Evolutionary conservation across 2,888 invertebrate species (phyloP), one percentile per base, ranked within the genome.

Genomic region (Agrilus mali): DNA sequence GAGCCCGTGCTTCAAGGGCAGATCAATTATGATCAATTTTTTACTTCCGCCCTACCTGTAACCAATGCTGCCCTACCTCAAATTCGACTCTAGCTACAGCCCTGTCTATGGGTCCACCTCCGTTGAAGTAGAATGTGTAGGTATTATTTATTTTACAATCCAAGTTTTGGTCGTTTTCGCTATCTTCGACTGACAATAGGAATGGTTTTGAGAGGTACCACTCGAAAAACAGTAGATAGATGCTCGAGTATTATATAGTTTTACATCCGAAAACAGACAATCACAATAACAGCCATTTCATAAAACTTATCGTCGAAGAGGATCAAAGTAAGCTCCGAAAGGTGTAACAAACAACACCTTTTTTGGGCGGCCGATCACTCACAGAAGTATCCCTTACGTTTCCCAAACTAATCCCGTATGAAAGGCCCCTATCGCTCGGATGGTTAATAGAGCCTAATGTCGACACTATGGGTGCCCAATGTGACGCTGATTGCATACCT

Each of bases 371-470:
- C 45, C 49, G 48, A 49, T 45, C 47, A 49, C 50, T 51, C 50
- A 50, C 47, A 50, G 47, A 53, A 49, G 52, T 55, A 52, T 53
- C 53, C 49, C 51, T 54, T 53, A 53, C 54, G 48, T 46, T 47
- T 45, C 47, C 47, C 44, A 40, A 46, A 46, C 55, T 55, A 56
- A 55, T 27, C 27, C 27, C 56, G 53, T 49, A 45, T 46, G 48
- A 55, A 54, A 55, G 55, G 54, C 50, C 53, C 49, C 49, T 49
- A 56, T 55, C 60, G 61, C 57, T 59, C 55, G 56, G 55, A 48
- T 58, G 60, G 55, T 53, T 60, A 60, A 61, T 61, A 54, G 57
- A 53, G 52, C 56, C 59, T 59, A 59, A 61, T 60, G 59, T 61
- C 59, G 59, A 58, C 61, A 57, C 59, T 55, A 56, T 56, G 54